These are phyloP conservation scores for Lochmaea capreae DNA, from an alignment of 2,888 invertebrate species.

Conservation along the genomic window DNA sequence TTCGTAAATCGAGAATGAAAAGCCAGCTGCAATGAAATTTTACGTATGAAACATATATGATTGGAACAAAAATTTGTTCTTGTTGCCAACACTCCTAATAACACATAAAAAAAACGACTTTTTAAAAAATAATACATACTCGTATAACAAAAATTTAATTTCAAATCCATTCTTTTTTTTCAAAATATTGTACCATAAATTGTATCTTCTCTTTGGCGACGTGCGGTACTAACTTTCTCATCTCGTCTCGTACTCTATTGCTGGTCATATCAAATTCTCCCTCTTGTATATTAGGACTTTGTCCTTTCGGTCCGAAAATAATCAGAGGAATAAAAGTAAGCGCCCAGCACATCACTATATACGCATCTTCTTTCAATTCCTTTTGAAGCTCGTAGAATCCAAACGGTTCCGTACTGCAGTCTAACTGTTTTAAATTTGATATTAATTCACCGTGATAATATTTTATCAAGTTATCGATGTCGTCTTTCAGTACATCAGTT, in stretches of 20 bases:
- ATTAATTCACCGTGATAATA: slow-evolving; percentile 27
- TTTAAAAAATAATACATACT: neutral
- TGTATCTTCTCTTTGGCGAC: slow-evolving; percentile 8
- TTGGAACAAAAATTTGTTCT: too few relatives aligned
- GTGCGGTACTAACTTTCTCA: neutral
- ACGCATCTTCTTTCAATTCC: slow-evolving; percentile 16
- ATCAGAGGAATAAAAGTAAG: slow-evolving; percentile 3
- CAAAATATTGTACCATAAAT: slow-evolving; percentile 7
- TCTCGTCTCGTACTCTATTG: neutral
- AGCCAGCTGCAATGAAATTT: too few relatives aligned
- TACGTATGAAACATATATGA: too few relatives aligned
- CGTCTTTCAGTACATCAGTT: slow-evolving; percentile 15
- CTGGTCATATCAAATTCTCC: neutral
- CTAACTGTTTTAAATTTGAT: slow-evolving; percentile 13
- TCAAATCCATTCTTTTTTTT: slow-evolving; percentile 8
- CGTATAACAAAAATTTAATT: neutral
- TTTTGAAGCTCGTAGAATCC: slow-evolving; percentile 25
- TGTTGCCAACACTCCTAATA: too few relatives aligned
- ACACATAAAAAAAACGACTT: neutral
- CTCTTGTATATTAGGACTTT: neutral
- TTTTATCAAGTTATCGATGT: slow-evolving; percentile 28
- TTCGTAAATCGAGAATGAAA: too few relatives aligned
- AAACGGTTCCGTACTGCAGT: slow-evolving; percentile 20
- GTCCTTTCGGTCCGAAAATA: slow-evolving; percentile 4
- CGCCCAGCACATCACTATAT: neutral